A percentile compares a stretch with the other conserved stretches of the same genome.
phyloP scores from a whole-genome alignment of 2,113 vertebrate genomes.

The Aleadryas rufinucha region DNA sequence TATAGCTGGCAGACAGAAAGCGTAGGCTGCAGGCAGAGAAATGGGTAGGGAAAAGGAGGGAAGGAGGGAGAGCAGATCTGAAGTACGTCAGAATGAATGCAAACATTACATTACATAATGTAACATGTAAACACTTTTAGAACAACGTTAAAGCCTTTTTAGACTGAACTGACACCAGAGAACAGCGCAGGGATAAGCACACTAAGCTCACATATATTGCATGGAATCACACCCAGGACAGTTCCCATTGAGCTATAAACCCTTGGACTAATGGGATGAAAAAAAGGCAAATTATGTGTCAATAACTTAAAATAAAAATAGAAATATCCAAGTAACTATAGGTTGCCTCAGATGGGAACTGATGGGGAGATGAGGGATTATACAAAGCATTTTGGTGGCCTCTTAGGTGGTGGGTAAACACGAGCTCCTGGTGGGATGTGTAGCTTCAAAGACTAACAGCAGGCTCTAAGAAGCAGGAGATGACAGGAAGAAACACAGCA shows the following conservation, averaged over 20 bases:
- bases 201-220: not conserved
- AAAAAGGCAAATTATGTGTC: not conserved
- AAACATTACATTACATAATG: not conserved
- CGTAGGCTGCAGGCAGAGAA: slow-evolving; percentile 16
- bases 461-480: not conserved
- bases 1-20: slow-evolving; percentile 26
- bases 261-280: not conserved
- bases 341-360: not conserved
- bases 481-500: not conserved
- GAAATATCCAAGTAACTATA: not conserved
- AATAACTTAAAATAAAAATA: not conserved
- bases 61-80: not conserved
- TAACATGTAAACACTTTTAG: not conserved
- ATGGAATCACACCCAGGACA: not conserved
- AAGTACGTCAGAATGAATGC: not conserved
- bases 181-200: not conserved
- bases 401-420: not conserved
- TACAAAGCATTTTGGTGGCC: not conserved
- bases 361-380: not conserved
- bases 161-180: not conserved
- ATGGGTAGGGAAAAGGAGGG: not conserved
- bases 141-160: not conserved
- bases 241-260: not conserved
- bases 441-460: not conserved
- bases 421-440: rapidly evolving